Percentiles rank a stretch among this genome's conserved stretches.
phyloP scores from a whole-genome alignment of 2,888 invertebrate species.

The Drosophila eohydei region DNA sequence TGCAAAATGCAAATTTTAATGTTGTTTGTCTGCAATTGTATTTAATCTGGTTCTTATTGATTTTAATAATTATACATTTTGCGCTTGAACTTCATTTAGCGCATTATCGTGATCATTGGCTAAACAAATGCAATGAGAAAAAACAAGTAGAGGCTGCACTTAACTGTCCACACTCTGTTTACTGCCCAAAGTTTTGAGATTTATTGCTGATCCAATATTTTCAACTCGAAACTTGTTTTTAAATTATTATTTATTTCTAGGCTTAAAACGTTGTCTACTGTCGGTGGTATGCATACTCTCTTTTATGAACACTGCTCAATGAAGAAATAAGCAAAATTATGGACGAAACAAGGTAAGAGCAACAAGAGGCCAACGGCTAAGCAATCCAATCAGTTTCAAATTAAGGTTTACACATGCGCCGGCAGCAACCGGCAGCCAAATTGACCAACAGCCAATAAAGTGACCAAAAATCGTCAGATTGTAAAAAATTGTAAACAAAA shows the following conservation, averaged over 20 bases:
- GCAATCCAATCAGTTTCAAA: slow-evolving; percentile 78
- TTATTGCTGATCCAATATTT: not conserved
- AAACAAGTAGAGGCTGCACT: not conserved
- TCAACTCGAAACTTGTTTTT: too few species aligned
- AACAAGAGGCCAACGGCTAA: slow-evolving; percentile 47
- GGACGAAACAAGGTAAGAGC: slow-evolving; percentile 46
- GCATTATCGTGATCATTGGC: slow-evolving; percentile 15
- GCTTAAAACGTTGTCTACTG: too few species aligned
- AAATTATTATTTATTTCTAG: too few species aligned
- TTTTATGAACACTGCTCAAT: slow-evolving; percentile 2
- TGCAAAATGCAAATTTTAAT: not conserved
- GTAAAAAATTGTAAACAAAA: slow-evolving; percentile 8
- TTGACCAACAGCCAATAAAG: slow-evolving; percentile 71
- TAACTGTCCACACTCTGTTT: not conserved
- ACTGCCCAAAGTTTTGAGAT: not conserved
- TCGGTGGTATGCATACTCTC: too few species aligned
- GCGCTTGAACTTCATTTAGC: not conserved
- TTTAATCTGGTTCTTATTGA: not conserved
- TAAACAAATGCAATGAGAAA: slow-evolving; percentile 59
- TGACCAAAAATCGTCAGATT: slow-evolving; percentile 39
- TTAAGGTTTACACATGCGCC: slow-evolving; percentile 75
- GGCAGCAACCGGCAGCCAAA: slow-evolving; percentile 49
- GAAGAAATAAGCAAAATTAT: slow-evolving; percentile 43
- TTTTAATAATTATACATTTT: not conserved
- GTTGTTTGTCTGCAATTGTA: not conserved